Conservation (phyloP, 2,888 invertebrate genomes). For the Lamellibrachia columna region DNA sequence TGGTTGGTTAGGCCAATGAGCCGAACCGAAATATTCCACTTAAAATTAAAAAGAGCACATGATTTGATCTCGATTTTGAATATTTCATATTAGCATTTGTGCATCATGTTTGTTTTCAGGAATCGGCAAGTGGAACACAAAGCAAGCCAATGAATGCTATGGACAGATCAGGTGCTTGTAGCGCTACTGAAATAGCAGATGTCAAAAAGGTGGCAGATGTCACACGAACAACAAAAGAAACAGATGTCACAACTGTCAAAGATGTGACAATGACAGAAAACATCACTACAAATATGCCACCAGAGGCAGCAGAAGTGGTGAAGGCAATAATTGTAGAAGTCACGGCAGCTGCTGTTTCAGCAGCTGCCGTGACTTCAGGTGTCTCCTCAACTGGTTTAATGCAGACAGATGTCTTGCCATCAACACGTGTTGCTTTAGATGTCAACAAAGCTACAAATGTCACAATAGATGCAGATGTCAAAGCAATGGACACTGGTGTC, state of each 20-base stretch:
- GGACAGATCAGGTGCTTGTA: not conserved
- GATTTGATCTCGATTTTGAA: too few relatives aligned
- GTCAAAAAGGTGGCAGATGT: conserved; percentile 20
- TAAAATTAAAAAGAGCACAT: too few relatives aligned
- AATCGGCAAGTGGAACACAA: not conserved
- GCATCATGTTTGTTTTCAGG: not conserved
- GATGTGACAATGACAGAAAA: not conserved
- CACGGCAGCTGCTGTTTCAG: not conserved
- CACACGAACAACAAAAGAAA: not conserved
- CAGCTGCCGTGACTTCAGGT: not conserved
- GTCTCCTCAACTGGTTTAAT: not conserved
- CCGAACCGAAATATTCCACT: too few relatives aligned
- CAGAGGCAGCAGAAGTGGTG: not conserved
- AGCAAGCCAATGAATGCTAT: not conserved
- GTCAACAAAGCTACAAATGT: not conserved
- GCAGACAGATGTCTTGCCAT: not conserved
- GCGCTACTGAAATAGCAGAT: not conserved
- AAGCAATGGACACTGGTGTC: not conserved
- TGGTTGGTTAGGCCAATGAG: too few relatives aligned
- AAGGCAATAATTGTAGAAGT: not conserved
- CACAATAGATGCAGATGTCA: not conserved
- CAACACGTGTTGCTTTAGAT: not conserved
- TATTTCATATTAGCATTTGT: not conserved
- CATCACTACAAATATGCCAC: not conserved
- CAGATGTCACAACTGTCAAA: not conserved